Base-by-base conservation (phyloP, 1,140 invertebrate genomes). In the Drosophila parabipectinata region DNA sequence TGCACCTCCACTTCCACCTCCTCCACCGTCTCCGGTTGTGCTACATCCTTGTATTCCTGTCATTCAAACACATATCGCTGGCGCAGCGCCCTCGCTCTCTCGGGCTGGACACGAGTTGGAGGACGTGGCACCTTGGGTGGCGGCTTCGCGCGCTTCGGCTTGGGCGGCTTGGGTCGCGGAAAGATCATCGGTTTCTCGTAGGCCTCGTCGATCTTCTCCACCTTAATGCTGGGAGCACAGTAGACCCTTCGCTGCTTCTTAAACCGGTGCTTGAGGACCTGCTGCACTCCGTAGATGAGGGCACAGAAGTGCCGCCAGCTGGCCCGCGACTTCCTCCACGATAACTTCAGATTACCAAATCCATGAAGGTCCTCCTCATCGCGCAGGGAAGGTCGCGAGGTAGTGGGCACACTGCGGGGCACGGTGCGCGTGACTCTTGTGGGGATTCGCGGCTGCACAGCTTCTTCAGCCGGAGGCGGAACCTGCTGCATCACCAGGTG, bases 61-160 rank as follows among this genome's bases (percentile, higher is more conserved):
- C 84, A 89, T 78, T 89, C 77, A 30, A 78, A 89, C 3, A 84
- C 77, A 45, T 84, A 84, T 10, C 48, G 55, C 41, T 90, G 80
- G 0, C 80, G 79, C 60, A 78, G 24, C 4, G 84, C 84, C 41
- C 84, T 74, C 64, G 85, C 85, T 14, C 84, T 62, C 9, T 71
- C 73, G 0, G 85, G 84, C 24, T 89, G 84, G 4, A 90, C 67
- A 1, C 84, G 77, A 0, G 84, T 89, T 0, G 84, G 84, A 7
- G 44, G 50, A 3, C 69, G 59, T 10, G 81, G 55, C 24, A 80
- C 77, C 28, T 73, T 79, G 7, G 58, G 58, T 9, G 53, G 55
- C 10, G 9, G 37, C n/a, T 73, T 74, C 0, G 48, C 18, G 2
- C 32, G 28, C 7, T 44, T 66, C n/a, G 51, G 37, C 28, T 34